Evolutionary conservation across 2,888 invertebrate genomes (phyloP).

Genomic region (Hirtodrosophila confusa): DNA sequence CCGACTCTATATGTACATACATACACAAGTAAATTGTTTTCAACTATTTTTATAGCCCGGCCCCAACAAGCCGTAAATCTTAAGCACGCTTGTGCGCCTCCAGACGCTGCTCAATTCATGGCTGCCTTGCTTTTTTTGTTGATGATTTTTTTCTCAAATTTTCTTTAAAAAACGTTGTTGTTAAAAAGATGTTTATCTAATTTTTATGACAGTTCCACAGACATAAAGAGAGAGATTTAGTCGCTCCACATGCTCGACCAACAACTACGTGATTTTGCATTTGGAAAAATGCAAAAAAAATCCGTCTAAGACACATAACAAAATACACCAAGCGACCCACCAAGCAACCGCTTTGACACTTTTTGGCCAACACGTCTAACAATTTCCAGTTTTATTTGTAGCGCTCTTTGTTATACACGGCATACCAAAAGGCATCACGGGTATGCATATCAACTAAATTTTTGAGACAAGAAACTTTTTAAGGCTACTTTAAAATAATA

Average conservation of each 20-base stretch:
- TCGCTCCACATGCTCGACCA: constrained; percentile 35
- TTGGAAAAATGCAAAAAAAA: constrained; percentile 28
- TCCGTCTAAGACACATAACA: not conserved
- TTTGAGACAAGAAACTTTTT: no score
- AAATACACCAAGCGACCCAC: constrained; percentile 4
- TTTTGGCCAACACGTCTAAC: constrained; percentile 32
- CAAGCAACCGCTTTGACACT: constrained; percentile 13
- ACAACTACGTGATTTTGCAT: constrained; percentile 47
- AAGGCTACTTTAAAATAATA: no score
- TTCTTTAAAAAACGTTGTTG: constrained; percentile 4
- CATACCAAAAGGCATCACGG: not conserved
- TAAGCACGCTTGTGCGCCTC: constrained; percentile 44
- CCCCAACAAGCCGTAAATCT: constrained; percentile 54
- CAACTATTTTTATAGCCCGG: constrained; percentile 57
- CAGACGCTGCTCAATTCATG: constrained; percentile 29
- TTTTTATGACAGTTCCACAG: constrained; percentile 44
- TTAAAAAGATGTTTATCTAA: constrained; percentile 44
- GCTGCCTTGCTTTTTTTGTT: constrained; percentile 16
- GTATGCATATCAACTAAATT: constrained; percentile 1
- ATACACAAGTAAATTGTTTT: constrained; percentile 48
- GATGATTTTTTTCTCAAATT: not conserved
- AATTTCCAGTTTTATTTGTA: constrained; percentile 30
- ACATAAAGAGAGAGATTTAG: constrained; percentile 4
- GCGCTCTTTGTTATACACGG: constrained; percentile 7
- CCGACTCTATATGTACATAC: constrained; percentile 10